Evolutionary conservation across 2,113 vertebrate genomes (phyloP).

Genomic region (Epinephelus cyanopodus): DNA sequence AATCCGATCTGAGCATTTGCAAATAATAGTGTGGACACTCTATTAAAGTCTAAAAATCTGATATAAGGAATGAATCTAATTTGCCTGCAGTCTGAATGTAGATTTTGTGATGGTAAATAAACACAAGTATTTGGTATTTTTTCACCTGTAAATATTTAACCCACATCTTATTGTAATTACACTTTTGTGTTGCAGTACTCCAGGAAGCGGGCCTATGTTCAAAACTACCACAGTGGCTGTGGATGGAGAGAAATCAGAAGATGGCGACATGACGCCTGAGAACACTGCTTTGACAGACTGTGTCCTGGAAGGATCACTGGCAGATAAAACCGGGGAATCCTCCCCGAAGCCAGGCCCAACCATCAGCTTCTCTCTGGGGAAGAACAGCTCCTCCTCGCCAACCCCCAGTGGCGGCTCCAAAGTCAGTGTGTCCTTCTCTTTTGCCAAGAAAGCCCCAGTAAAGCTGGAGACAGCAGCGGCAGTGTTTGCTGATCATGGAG

Average conservation of each 20-base stretch:
- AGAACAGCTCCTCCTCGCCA: slow-evolving; percentile 85
- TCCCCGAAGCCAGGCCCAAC: slow-evolving; percentile 77
- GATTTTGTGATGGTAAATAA: not conserved
- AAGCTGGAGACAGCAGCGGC: slow-evolving; percentile 96
- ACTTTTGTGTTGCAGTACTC: slow-evolving; percentile 85
- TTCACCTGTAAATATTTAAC: not conserved
- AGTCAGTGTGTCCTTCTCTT: slow-evolving; percentile 96
- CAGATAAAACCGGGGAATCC: slow-evolving; percentile 70
- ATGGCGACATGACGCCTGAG: slow-evolving; percentile 79
- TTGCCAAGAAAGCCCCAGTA: slow-evolving; percentile 96
- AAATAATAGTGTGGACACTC: no score
- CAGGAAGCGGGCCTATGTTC: slow-evolving; percentile 98
- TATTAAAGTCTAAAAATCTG: no score
- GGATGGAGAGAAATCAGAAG: slow-evolving; percentile 91
- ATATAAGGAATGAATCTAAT: no score
- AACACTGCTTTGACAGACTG: slow-evolving; percentile 64
- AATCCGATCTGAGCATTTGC: no score
- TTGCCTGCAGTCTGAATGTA: no score
- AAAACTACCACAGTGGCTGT: slow-evolving; percentile 95
- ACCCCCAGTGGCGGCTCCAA: slow-evolving; percentile 84
- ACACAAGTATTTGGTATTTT: not conserved
- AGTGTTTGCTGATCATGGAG: slow-evolving; percentile 93
- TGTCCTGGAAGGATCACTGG: slow-evolving; percentile 54
- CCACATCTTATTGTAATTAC: not conserved
- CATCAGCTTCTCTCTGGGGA: slow-evolving; percentile 88